Evolutionary conservation across 2,888 invertebrate genomes (phyloP), one percentile per base, ranked within the genome.

Genomic region (Kryphioiulus occultus): DNA sequence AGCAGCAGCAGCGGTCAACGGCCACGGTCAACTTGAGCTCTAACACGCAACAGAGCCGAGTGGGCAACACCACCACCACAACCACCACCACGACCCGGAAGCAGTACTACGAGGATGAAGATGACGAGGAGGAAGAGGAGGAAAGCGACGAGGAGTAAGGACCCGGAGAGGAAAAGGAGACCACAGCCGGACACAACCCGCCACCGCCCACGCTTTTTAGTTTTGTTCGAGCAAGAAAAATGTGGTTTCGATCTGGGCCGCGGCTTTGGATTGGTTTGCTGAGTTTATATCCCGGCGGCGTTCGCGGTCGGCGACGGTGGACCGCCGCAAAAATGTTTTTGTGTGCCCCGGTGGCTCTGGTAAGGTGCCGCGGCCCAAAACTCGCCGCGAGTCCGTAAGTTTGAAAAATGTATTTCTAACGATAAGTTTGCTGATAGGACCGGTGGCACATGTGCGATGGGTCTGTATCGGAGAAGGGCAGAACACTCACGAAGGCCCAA

Each of bases 101-200:
- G 39, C 78, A 87, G 32, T 85, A 85, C 44, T 85, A 89, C 32
- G 88, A 88, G 30, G 89, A 89, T 1, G 89, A 89, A 19, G 89
- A 89, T 32, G 88, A 89, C 30, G 89, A 89, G 26, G 88, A 86
- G n/a, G 85, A 88, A 59, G 85, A 87, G 30, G 88, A 88, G 22
- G 86, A 88, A 19, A 87, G 86, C 22, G 85, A 85, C 10, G 85
- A 85, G 85, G 85, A 85, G 39, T 39, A 85, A 26, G 30, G 22
- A 35, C 35, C 35, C 32, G 1, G n/a, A 15, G 15, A 19, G 44
- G 44, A 44, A 9, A 5, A 3, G 5, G 39, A 4, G 44, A 42
- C 39, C 39, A n/a, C 39, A 4, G 30, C 19, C 35, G 30, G 83
- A 26, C 83, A 32, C 30, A 19, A 7, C 30, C 22, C 19, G 59